These are phyloP conservation scores for Aurelia sp. DNA, from an alignment of 30 jellyfish, hydroid and myxozoan species.

Conservation along the genomic window DNA sequence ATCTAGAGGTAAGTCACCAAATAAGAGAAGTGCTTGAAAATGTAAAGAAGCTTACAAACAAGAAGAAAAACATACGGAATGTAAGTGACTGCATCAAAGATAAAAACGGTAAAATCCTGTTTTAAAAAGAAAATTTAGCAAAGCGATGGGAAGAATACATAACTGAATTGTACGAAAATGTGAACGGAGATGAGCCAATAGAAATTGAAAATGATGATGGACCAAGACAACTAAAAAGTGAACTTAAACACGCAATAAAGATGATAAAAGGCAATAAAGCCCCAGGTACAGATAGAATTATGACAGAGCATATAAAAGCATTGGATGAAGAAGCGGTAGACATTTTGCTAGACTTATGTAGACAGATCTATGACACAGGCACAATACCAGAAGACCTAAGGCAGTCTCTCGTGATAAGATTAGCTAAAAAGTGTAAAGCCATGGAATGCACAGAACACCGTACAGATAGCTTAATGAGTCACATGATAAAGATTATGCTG, in stretches of 20 bases:
- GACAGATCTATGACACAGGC: slow-evolving; percentile 11
- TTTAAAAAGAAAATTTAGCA: not conserved
- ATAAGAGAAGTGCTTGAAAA: no score
- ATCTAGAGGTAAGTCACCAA: no score
- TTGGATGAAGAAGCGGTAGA: slow-evolving; percentile 13
- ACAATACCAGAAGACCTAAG: slow-evolving; percentile 10
- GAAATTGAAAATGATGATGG: not conserved
- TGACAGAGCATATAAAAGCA: slow-evolving; percentile 11
- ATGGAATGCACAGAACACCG: slow-evolving; percentile 21
- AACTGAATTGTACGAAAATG: not conserved
- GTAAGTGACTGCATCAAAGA: not conserved
- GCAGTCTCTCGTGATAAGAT: not conserved
- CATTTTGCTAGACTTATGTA: not conserved
- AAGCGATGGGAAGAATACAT: not conserved
- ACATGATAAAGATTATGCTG: not conserved
- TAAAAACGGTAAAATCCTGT: not conserved
- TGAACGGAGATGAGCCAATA: not conserved
- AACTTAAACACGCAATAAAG: not conserved
- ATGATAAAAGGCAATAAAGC: not conserved
- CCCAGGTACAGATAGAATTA: slow-evolving; percentile 5
- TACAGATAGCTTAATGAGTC: slow-evolving; percentile 8
- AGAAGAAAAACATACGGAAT: not conserved
- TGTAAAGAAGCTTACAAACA: no score
- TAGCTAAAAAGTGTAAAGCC: slow-evolving; percentile 1
- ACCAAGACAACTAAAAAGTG: not conserved